Base-by-base conservation (phyloP, 2,113 vertebrate species). In the Epinephelus cyanopodus region DNA sequence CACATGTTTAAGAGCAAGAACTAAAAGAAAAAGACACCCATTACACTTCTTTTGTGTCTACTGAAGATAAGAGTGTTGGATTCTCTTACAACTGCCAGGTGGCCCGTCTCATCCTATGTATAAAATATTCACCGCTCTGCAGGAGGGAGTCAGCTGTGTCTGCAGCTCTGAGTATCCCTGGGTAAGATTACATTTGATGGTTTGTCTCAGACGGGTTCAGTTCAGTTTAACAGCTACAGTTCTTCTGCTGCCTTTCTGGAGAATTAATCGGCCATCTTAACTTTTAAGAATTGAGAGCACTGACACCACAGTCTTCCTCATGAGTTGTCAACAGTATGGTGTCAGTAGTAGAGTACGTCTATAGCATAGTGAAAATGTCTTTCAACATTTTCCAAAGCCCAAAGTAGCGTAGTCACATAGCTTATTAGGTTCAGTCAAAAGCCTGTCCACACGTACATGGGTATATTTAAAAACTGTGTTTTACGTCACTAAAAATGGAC, bases 51-150 rank as follows among this genome's bases (percentile, higher is more conserved):
- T 45, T 42, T 60, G 53, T 45, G 18, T 76, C 80, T 67, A 2
- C 37, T 76, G 64, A 48, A 14, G 13, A 42, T 12, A 37, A 27
- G 12, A 12, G 74, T 47, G 47, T 42, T 0, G 60, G 77, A 25
- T 78, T 84, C 25, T 75, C 77, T 90, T 84, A 76, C 83, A 53
- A 79, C 72, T 70, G 74, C 73, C 85, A 87, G 87, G 54, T 79
- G 79, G 74, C 62, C 29, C 50, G 50, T 81, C 66, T 91, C 77
- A 47, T 74, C 74, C 65, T 4, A 23, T 64, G 48, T 87, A 94
- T 95, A 47, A 95, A 95, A 94, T 92, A 95, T 95, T 95, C 71
- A 95, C 65, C 4, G 53, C 88, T 61, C 77, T 74, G 72, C 74
- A 54, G 87, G 79, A 67, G 90, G 82, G 69, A 72, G 76, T 62